Conservation (phyloP, 2,888 invertebrate genomes). For the Tetragnatha montana region DNA sequence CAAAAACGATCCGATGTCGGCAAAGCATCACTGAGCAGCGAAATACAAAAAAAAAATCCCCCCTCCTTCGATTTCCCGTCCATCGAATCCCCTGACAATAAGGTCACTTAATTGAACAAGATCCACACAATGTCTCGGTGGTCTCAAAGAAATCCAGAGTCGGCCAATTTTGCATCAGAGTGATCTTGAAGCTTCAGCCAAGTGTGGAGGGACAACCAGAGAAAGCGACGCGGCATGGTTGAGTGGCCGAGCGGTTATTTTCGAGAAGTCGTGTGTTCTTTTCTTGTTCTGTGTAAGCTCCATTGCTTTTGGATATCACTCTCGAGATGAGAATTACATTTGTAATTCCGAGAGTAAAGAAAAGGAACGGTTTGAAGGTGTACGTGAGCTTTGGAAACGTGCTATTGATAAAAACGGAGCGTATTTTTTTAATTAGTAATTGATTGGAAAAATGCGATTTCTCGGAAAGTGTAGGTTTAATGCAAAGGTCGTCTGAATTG, state of each 20-base stretch:
- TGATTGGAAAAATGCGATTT: too few relatives aligned
- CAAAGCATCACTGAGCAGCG: background rate
- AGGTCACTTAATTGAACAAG: constrained; percentile 14
- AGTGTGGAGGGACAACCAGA: constrained; percentile 44
- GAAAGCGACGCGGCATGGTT: background rate
- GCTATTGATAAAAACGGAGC: too few relatives aligned
- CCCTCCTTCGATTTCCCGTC: too few relatives aligned
- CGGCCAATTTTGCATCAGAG: background rate
- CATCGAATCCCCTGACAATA: background rate
- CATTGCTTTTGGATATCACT: background rate
- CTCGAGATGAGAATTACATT: background rate
- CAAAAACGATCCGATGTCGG: background rate
- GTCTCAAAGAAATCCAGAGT: constrained; percentile 16
- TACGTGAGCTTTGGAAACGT: too few relatives aligned
- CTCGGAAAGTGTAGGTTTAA: too few relatives aligned
- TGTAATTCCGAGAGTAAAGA: background rate
- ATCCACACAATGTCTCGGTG: background rate
- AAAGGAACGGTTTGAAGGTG: too few relatives aligned
- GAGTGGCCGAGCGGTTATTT: constrained; percentile 29
- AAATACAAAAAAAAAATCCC: background rate
- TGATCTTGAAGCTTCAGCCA: constrained; percentile 40
- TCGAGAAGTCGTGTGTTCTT: constrained; percentile 22
- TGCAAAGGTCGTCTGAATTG: too few relatives aligned
- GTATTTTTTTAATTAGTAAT: too few relatives aligned
- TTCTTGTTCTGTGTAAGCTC: background rate